Conservation (phyloP, 1,140 invertebrate species). For the Platyscapa corneri region DNA sequence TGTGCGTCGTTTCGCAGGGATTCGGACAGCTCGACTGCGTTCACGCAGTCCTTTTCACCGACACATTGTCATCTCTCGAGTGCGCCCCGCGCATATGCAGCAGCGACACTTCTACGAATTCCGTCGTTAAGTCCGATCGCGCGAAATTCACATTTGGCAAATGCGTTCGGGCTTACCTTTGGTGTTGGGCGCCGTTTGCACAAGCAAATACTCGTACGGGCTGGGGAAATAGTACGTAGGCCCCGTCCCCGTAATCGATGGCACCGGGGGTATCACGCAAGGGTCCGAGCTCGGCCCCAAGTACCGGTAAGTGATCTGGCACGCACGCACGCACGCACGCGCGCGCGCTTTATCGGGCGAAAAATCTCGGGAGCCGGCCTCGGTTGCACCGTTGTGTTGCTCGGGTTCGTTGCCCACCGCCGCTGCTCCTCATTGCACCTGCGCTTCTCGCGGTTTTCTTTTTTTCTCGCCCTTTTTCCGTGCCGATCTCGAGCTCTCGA, state of each 20-base stretch:
- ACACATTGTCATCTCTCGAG: no score
- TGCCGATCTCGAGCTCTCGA: no score
- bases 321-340: not conserved
- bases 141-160: no score
- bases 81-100: no score
- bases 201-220: not conserved
- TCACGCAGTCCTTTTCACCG: no score
- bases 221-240: not conserved
- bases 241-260: not conserved
- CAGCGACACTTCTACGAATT: no score
- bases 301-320: constrained; percentile 1
- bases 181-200: not conserved
- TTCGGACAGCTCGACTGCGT: not conserved
- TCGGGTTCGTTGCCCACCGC: constrained; percentile 35
- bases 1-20: not conserved
- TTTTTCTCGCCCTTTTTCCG: not conserved
- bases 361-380: not conserved
- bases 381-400: not conserved
- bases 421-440: not conserved
- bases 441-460: not conserved
- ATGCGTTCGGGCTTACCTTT: no score
- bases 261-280: not conserved
- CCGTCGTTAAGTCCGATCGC: no score
- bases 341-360: not conserved
- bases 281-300: not conserved